Base-by-base conservation (phyloP, 2,888 invertebrate species). In the Epirrhoe tristata region DNA sequence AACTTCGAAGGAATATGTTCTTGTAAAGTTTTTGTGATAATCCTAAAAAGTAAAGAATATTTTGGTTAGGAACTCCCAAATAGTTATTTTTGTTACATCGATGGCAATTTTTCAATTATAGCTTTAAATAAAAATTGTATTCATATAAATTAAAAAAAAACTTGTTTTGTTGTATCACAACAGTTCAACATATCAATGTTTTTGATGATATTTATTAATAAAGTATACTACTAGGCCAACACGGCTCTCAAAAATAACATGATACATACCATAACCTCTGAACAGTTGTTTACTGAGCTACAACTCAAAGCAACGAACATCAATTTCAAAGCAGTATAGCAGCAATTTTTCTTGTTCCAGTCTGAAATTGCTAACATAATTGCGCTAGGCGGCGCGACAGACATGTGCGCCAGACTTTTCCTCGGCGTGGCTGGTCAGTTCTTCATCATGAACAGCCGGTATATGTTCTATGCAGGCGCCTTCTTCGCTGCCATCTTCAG, bases 341-440 rank as follows among this genome's bases (percentile, higher is more conserved):
- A 62, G 58, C 60, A 17, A 43, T 43, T 43, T 51, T 50, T 52
- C 48, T 63, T 58, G 71, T 70, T 79, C 0, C 84, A 93, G 93
- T 63, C 80, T 1, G 93, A 95, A 66, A 93, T 95, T 70, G 95
- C 96, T 0, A 87, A 93, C 55, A 93, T 95, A 59, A 94, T 96
- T 76, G 94, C 95, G 0, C 80, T 95, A 3, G 94, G 94, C 1
- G 95, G 95, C 31, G 93, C 94, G 0, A 94, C 94, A 0, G 96
- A 96, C 77, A 93, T 96, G 82, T 85, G 91, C 0, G 95, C 95
- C 0, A 90, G 95, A 59, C 87, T 96, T 39, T 79, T 94, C 39
- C 84, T 96, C 0, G 95, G 95, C 0, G 75, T 95, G 0, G 89
- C 95, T 5, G 95, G 94, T 0, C 91, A 94, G 24, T 88, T 95